phyloP scores from a whole-genome alignment of 2,113 vertebrate genomes.

The Sakesphorus luctuosus region DNA sequence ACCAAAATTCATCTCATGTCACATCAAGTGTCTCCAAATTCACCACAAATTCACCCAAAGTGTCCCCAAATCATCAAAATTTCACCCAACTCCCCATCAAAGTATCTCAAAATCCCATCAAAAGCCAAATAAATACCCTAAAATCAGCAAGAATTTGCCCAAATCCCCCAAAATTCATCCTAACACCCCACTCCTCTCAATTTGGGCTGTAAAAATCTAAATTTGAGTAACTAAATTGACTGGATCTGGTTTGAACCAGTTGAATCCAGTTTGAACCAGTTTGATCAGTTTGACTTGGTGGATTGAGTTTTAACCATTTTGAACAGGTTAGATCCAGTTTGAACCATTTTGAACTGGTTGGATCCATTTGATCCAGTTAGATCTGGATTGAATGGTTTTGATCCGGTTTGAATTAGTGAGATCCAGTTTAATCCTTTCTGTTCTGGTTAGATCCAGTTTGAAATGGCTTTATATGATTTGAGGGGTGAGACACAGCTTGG shows the following conservation, averaged over 20 bases:
- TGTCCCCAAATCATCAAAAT: not conserved
- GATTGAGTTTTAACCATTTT: not conserved
- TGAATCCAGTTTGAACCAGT: not conserved
- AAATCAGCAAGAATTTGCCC: too few species aligned
- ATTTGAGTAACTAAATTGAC: not conserved
- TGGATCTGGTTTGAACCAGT: not conserved
- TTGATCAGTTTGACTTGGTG: not conserved
- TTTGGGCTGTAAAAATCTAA: not conserved
- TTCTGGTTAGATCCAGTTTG: not conserved
- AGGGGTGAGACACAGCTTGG: not conserved
- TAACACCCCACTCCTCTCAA: accelerated
- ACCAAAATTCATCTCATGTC: not conserved
- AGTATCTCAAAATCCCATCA: not conserved
- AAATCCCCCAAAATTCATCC: not conserved
- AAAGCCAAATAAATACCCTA: not conserved
- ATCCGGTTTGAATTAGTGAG: not conserved
- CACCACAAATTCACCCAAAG: too few species aligned
- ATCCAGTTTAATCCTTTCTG: not conserved
- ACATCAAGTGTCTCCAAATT: not conserved
- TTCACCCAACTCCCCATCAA: not conserved
- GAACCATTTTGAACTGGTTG: not conserved
- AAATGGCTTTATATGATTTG: not conserved
- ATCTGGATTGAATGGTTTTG: not conserved
- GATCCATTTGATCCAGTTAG: not conserved
- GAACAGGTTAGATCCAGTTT: accelerated